These are phyloP conservation scores for Stigmatopora argus DNA, from an alignment of 2,113 vertebrate genomes.

Conservation along the genomic window DNA sequence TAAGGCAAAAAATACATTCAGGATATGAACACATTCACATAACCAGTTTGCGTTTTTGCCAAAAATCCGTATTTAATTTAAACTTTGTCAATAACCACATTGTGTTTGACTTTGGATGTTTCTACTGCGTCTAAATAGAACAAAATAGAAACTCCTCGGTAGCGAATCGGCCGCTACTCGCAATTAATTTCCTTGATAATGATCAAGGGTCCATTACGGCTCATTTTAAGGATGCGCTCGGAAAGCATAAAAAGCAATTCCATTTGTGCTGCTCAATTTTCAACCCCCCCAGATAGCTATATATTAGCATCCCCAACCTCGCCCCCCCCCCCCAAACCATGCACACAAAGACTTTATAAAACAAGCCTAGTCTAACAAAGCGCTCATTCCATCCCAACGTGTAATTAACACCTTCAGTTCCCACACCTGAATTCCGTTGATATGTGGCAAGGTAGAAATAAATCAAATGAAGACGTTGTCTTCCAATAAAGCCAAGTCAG, in stretches of 20 bases:
- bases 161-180: slow-evolving; percentile 16
- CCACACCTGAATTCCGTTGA: slow-evolving; percentile 9
- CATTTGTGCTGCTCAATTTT: slow-evolving; percentile 53
- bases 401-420: slow-evolving; percentile 39
- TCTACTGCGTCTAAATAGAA: not conserved
- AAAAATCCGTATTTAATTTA: no score
- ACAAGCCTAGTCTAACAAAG: slow-evolving; percentile 12
- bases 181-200: slow-evolving; percentile 63
- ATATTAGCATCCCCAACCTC: not conserved
- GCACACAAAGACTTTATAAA: slow-evolving; percentile 15
- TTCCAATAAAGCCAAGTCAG: slow-evolving; percentile 67
- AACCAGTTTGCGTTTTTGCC: no score
- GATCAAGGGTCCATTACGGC: slow-evolving; percentile 59
- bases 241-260: slow-evolving; percentile 63
- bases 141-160: slow-evolving; percentile 3
- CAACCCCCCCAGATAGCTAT: not conserved
- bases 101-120: not conserved
- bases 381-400: slow-evolving; percentile 38
- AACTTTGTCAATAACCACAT: no score
- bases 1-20: no score
- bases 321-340: not conserved
- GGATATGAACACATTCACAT: no score
- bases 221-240: slow-evolving; percentile 58
- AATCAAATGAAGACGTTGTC: slow-evolving; percentile 56
- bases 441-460: slow-evolving; percentile 45